Conservation (phyloP, 2,113 vertebrate species). For the Erythrocercus mccallii region DNA sequence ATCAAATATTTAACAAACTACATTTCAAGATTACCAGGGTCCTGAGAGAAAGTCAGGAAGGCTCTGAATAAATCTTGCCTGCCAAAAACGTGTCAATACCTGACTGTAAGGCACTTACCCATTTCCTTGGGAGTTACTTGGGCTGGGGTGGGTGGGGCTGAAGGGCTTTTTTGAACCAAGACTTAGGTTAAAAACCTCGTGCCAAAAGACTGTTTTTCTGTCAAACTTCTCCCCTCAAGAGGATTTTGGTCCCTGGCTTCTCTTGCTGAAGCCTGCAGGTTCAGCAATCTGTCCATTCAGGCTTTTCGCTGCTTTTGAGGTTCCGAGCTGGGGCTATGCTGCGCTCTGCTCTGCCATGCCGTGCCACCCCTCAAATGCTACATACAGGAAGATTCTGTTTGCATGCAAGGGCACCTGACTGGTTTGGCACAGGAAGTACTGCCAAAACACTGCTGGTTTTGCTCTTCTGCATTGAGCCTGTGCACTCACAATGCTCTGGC, state of each 20-base stretch:
- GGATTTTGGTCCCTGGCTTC: not conserved
- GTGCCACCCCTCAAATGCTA: not conserved
- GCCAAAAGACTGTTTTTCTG: not conserved
- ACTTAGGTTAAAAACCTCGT: not conserved
- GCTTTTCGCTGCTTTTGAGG: not conserved
- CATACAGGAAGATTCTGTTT: not conserved
- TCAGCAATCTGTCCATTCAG: fast-evolving
- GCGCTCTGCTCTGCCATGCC: too few species aligned
- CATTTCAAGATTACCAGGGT: not conserved
- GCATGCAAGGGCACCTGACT: not conserved
- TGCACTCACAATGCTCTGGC: not conserved
- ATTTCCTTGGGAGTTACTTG: not conserved
- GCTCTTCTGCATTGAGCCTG: not conserved
- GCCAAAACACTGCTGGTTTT: not conserved
- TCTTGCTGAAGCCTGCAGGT: not conserved
- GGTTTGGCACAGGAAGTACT: not conserved
- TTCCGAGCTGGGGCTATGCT: not conserved
- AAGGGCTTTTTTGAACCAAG: not conserved
- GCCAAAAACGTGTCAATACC: not conserved
- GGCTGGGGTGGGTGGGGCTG: fast-evolving
- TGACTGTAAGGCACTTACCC: not conserved
- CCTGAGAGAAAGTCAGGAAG: not conserved
- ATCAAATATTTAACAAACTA: not conserved
- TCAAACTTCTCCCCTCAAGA: not conserved
- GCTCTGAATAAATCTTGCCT: not conserved